Evolutionary conservation across 2,113 vertebrate genomes (phyloP), one percentile per base, ranked within the genome.

Genomic region (Sceloporus undulatus): DNA sequence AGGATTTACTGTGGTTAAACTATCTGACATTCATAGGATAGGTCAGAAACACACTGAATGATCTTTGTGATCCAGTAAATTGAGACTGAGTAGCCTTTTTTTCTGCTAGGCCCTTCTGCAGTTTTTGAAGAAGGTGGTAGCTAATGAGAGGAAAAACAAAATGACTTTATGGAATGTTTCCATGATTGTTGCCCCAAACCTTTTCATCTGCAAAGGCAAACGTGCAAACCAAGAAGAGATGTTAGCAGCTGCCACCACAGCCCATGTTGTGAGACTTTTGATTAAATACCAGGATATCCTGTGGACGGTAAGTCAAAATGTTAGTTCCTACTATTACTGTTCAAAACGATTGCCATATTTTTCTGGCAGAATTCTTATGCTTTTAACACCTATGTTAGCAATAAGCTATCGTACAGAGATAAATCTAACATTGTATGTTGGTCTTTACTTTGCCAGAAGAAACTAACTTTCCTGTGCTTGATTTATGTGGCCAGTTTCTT

Each of bases 121-220:
- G 82, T 99, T 99, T 95, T 97, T 99, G 79, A 97, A 96, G 79
- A 98, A 98, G 91, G 98, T 99, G 77, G 98, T 99, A 73, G 97
- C 96, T 86, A 97, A 98, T 21, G 98, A 99, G 92, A 97, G 97
- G n/a, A 98, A 98, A 92, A 99, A 99, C 95, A 97, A 98, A 79
- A 99, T 99, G 99, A 98, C 96, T 88, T 73, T 99, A 88, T 99
- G 98, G 98, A 99, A 99, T 2, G 98, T 99, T 75, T 98, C 98
- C 76, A 99, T 99, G 95, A 97, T 99, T 16, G 98, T 99, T 91
- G 98, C 99, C 0, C 99, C 99, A 66, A 99, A 99, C 94, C 97
- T 99, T 82, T 99, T 99, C 94, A 96, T 97, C 92, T 97, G 91
- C 76, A 97, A 95, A 87, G 97, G 97, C 89, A 98, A 98, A 91